A percentile compares a stretch with the other conserved stretches of the same genome.
Evolutionary conservation across 2,888 invertebrate genomes (phyloP).

Genomic region (Holacanthella duospinosa): DNA sequence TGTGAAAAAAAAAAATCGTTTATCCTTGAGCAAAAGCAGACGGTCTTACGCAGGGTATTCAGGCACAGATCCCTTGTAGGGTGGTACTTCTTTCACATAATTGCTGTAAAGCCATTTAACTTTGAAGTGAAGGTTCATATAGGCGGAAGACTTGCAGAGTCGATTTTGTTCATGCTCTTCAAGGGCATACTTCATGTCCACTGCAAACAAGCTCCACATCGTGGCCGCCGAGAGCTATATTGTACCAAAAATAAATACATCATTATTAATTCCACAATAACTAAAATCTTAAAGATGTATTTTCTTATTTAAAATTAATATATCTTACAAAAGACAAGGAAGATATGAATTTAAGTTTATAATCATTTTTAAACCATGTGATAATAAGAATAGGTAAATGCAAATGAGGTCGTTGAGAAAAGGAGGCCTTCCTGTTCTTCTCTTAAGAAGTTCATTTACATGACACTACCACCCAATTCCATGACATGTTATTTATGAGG

Average conservation of each 20-base stretch:
- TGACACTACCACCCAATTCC: constrained; percentile 13
- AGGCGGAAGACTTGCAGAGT: constrained; percentile 92
- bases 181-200: constrained; percentile 93
- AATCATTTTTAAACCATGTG: background rate
- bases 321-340: too few species aligned
- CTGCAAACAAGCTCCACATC: constrained; percentile 94
- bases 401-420: background rate
- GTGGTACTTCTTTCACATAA: constrained; percentile 94
- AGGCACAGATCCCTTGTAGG: constrained; percentile 91
- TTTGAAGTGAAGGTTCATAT: constrained; percentile 99
- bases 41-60: constrained; percentile 80
- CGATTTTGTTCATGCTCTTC: constrained; percentile 96
- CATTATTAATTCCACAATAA: constrained; percentile 7
- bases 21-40: too few species aligned
- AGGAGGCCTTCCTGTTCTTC: too few species aligned
- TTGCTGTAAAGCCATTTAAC: constrained; percentile 97
- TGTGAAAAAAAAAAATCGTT: too few species aligned
- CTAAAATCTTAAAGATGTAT: too few species aligned
- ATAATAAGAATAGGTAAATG: background rate
- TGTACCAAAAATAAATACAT: constrained; percentile 11
- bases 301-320: too few species aligned
- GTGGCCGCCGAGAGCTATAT: constrained; percentile 85
- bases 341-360: background rate
- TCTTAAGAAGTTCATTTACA: background rate
- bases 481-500: constrained; percentile 13